These are phyloP conservation scores for Nebria brevicollis DNA, from an alignment of 2,888 invertebrate genomes.

Conservation along the genomic window DNA sequence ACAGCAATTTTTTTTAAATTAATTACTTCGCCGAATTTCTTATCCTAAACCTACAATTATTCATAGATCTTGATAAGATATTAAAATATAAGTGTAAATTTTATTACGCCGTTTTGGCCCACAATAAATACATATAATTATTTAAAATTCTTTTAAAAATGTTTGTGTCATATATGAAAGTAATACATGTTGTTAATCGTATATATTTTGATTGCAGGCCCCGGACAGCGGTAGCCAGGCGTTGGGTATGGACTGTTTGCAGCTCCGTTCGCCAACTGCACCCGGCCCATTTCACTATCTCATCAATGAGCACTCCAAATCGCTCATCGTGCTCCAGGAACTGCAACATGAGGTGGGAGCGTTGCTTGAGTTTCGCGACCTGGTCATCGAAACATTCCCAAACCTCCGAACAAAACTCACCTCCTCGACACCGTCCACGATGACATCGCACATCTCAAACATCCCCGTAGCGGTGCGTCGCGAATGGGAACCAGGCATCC, in stretches of 20 bases:
- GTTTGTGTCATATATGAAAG: too few species aligned
- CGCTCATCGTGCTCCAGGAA: constrained; percentile 86
- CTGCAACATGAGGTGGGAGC: constrained; percentile 94
- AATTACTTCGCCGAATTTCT: too few species aligned
- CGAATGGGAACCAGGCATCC: constrained; percentile 86
- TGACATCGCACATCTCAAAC: constrained; percentile 62
- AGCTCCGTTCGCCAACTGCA: constrained; percentile 74
- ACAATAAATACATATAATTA: too few species aligned
- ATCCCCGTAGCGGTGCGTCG: constrained; percentile 68
- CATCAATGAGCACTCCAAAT: constrained; percentile 90
- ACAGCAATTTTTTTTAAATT: too few species aligned
- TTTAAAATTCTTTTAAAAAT: too few species aligned
- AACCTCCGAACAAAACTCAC: constrained; percentile 89
- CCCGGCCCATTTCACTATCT: constrained; percentile 83
- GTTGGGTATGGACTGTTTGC: constrained; percentile 84
- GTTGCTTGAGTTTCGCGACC: constrained; percentile 89
- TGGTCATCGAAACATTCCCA: constrained; percentile 94
- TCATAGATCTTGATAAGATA: too few species aligned
- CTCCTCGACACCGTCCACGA: constrained; percentile 62
- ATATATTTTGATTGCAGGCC: constrained; percentile 38
- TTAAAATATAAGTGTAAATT: too few species aligned
- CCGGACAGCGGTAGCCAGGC: constrained; percentile 63
- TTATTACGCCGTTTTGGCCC: too few species aligned
- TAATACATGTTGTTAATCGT: too few species aligned
- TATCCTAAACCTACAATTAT: too few species aligned